These are phyloP conservation scores for Picathartes gymnocephalus DNA, from an alignment of 2,113 vertebrate species.

Conservation along the genomic window DNA sequence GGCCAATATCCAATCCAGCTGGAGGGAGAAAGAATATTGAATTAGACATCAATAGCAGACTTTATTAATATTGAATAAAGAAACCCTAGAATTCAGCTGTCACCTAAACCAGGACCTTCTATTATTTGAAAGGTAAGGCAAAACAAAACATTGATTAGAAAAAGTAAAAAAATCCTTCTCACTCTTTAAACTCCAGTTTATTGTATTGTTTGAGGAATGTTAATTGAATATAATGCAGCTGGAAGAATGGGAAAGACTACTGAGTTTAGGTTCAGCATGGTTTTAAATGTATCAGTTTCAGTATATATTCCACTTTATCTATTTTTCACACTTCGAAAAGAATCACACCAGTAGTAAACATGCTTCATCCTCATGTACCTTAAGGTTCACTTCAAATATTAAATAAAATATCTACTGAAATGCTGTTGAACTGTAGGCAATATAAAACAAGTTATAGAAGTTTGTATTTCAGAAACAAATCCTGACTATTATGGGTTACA, in stretches of 20 bases:
- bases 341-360: background rate
- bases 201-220: background rate
- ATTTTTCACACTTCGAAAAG: background rate
- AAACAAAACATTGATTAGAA: background rate
- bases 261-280: background rate
- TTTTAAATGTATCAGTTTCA: background rate
- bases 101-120: background rate
- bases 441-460: background rate
- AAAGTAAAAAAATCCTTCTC: background rate
- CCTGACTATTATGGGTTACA: background rate
- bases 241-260: background rate
- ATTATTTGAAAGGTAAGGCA: background rate
- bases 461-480: background rate
- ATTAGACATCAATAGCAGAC: background rate
- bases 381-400: background rate
- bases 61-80: background rate
- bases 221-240: background rate
- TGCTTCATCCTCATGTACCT: background rate
- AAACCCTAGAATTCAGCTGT: background rate
- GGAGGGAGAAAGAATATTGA: constrained; percentile 37
- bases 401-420: background rate
- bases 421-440: background rate
- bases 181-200: background rate
- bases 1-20: constrained; percentile 85
- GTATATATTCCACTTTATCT: background rate